Base-by-base conservation (phyloP, 2,797 vertebrate species). In the Girardinus metallicus region DNA sequence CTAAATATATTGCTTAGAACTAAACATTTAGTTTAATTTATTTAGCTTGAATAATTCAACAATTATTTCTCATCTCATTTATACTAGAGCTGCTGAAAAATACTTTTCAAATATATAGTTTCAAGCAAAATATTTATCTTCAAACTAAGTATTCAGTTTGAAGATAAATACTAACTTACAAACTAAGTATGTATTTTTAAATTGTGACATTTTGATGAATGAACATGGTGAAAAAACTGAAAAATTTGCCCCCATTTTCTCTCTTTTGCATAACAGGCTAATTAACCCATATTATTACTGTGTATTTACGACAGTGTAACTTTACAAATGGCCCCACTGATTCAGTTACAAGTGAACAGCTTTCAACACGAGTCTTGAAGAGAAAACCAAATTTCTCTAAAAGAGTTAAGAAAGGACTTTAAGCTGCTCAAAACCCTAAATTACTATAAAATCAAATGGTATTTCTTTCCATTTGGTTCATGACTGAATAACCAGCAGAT, bases 401-500 rank as follows among this genome's bases (percentile, higher is more conserved):
- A 36, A 36, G 60, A 66, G 8, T 21, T 66, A 9, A 64, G 29
- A 64, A 64, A 36, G 8, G 8, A 21, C 9, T 5, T 26, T 36
- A 46, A 77, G 9, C 26, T 46, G 29, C 18, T n/a, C 10, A 47
- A 51, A 44, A 66, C 36, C 29, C 21, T 68, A 18, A 55, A 47
- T 70, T 62, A 60, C 34, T 73, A 21, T 73, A 62, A 74, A 78
- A 66, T 10, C 5, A 66, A 36, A 76, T 44, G 13, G 7, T 5
- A 39, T n/a, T 43, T 2, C 53, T 60, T 76, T 70, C 43, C 68
- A 77, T 26, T 71, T 21, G 29, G 43, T 78, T 0, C 60, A 44
- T 4, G 18, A 73, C 9, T 13, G 29, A 66, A 29, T 13, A 75
- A 62, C 47, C 64, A 83, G 70, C 41, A 75, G 79, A 49, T 76